These are phyloP conservation scores for Acanthacorydalis orientalis DNA, from an alignment of 2,888 invertebrate genomes.

Conservation along the genomic window DNA sequence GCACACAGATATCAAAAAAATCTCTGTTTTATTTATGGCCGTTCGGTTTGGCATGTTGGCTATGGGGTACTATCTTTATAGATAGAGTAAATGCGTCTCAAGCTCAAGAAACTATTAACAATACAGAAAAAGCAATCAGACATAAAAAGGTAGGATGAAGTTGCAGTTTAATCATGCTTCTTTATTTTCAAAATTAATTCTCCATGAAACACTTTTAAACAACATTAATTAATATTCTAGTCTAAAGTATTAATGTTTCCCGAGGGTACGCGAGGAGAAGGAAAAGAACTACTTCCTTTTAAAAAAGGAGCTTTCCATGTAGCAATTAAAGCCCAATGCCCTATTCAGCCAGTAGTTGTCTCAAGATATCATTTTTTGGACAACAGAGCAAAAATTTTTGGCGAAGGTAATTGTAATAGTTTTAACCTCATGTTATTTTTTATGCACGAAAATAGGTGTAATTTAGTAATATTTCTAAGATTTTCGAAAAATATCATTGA, in stretches of 20 bases:
- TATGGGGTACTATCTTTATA: slow-evolving; percentile 82
- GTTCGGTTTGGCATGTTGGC: slow-evolving; percentile 70
- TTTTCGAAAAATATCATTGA: slow-evolving; percentile 3
- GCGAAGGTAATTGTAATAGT: slow-evolving; percentile 34
- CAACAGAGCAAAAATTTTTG: slow-evolving; percentile 40
- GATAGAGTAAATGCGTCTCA: slow-evolving; percentile 55
- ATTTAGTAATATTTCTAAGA: too few species aligned
- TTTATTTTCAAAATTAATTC: slow-evolving; percentile 1
- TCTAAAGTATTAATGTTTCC: slow-evolving; percentile 76
- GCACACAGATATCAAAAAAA: slow-evolving; percentile 70
- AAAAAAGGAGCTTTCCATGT: slow-evolving; percentile 95
- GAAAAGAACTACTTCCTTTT: slow-evolving; percentile 65
- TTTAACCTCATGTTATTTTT: background rate
- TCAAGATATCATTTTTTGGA: slow-evolving; percentile 67
- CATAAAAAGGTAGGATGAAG: slow-evolving; percentile 43
- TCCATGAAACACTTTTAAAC: background rate
- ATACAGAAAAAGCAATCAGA: slow-evolving; percentile 48
- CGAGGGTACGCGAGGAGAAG: slow-evolving; percentile 78
- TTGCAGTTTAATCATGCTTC: too few species aligned
- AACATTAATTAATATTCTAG: slow-evolving; percentile 22
- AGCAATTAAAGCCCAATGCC: slow-evolving; percentile 66
- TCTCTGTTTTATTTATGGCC: slow-evolving; percentile 68
- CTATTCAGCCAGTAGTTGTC: slow-evolving; percentile 78
- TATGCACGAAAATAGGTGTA: background rate
- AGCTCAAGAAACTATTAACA: slow-evolving; percentile 56